phyloP scores from a whole-genome alignment of 2,797 vertebrate species.

The Myotis daubentonii region DNA sequence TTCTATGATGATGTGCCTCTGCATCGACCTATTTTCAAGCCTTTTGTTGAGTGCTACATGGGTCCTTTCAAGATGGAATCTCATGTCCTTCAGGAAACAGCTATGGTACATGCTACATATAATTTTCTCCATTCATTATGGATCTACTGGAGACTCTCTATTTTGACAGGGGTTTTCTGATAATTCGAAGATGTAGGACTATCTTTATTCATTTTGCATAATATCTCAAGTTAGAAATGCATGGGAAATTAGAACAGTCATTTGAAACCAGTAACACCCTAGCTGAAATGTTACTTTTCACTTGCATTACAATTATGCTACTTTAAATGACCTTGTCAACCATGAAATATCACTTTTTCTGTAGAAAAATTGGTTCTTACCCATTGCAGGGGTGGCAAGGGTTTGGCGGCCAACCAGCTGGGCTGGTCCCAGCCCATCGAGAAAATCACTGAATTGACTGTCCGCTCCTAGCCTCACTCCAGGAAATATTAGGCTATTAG shows the following conservation, averaged over 20 bases:
- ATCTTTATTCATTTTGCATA: neutral
- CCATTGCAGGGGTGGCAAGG: slow-evolving; percentile 97
- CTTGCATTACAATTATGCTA: neutral
- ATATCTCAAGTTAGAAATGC: neutral
- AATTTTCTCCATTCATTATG: neutral
- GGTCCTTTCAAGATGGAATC: neutral
- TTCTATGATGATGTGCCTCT: neutral
- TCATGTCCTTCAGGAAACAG: neutral
- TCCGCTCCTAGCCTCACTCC: slow-evolving; percentile 95
- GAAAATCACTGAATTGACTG: slow-evolving; percentile 98
- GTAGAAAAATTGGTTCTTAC: slow-evolving; percentile 83
- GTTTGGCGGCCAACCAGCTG: slow-evolving; percentile 98
- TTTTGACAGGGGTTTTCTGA: neutral
- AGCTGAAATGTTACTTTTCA: neutral
- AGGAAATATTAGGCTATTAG: slow-evolving; percentile 94
- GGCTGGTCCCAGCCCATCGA: slow-evolving; percentile 96
- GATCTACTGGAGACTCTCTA: neutral
- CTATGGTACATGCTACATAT: neutral
- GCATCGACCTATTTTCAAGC: neutral
- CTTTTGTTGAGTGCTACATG: neutral
- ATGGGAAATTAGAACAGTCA: neutral
- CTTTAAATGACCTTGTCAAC: neutral
- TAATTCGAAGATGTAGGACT: neutral
- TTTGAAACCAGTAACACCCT: neutral
- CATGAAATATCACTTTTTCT: neutral